Evolutionary conservation across 2,113 vertebrate species (phyloP), one percentile per base, ranked within the genome.

Genomic region (Lepus americanus): DNA sequence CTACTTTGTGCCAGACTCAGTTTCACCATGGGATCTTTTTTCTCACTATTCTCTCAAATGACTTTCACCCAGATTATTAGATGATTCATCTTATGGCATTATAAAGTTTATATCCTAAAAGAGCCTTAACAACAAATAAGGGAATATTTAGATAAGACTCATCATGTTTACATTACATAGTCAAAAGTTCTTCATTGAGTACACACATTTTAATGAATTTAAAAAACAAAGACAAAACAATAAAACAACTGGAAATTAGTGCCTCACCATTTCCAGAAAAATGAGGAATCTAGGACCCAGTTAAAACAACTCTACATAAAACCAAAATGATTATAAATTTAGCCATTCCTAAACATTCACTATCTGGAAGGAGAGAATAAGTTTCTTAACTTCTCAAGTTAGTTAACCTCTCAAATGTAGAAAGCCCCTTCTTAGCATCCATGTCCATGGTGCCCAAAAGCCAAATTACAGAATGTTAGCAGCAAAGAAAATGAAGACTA

Each of bases 141-240:
- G 11, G 78, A 96, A 90, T 77, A 73, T 16, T 23, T 93, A 16
- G 82, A 25, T 66, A 82, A 78, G n/a, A 70, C 25, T 87, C 33
- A 82, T 90, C 20, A 90, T 53, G 25, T 59, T 64, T 36, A 73
- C 2, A 23, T 36, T 70, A n/a, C 25, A 86, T 22, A 81, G 70
- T 8, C 80, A 89, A 92, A 36, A 36, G 36, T 36, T 36, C 36
- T 36, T 36, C 36, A 36, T 36, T 36, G 36, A 36, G 36, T 36
- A 36, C 36, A 36, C 36, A 36, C 36, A 36, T 36, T 36, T 36
- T 36, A 36, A 36, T 36, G 36, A 36, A 36, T 36, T 36, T 36
- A 36, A 36, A 36, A 36, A 36, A 36, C 36, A 36, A 36, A 36
- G 36, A 36, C 36, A 36, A 36, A 36, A 36, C 36, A 36, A 36